Conservation (phyloP, 2,888 invertebrate genomes). For the Hoplodrina blanda region DNA sequence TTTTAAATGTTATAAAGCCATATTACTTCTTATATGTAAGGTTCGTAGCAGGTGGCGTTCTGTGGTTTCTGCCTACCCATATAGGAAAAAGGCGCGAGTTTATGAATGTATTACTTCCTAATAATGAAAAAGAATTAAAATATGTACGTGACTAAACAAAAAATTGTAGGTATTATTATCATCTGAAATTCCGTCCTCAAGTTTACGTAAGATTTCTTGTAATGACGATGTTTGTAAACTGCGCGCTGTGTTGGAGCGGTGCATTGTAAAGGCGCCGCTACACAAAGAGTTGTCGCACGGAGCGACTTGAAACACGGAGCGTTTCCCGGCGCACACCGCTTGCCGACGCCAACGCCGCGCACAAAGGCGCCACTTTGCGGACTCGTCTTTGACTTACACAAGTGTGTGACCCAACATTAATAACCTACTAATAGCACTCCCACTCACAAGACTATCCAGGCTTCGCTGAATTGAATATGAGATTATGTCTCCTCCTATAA, state of each 20-base stretch:
- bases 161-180: neutral
- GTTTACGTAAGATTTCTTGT: slow-evolving; percentile 32
- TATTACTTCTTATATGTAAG: neutral
- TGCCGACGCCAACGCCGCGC: slow-evolving; percentile 68
- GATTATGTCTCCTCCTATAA: slow-evolving; percentile 46
- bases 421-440: slow-evolving; percentile 84
- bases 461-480: slow-evolving; percentile 55
- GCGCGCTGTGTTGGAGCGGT: slow-evolving; percentile 63
- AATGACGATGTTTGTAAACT: slow-evolving; percentile 66
- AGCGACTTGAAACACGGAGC: slow-evolving; percentile 74
- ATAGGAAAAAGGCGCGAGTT: too few relatives aligned
- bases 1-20: too few relatives aligned
- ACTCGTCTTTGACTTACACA: slow-evolving; percentile 84
- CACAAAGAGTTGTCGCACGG: slow-evolving; percentile 84
- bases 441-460: slow-evolving; percentile 53
- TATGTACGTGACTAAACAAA: neutral
- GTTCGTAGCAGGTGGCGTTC: too few relatives aligned
- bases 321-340: slow-evolving; percentile 63
- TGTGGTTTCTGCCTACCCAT: too few relatives aligned
- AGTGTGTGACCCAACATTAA: slow-evolving; percentile 86
- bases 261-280: slow-evolving; percentile 79
- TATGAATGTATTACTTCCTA: too few relatives aligned
- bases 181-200: neutral
- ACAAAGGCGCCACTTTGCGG: slow-evolving; percentile 88
- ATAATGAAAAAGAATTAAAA: too few relatives aligned